A percentile compares a stretch with the other conserved stretches of the same genome.
Evolutionary conservation across 2,113 vertebrate genomes (phyloP).

Genomic region (Dolichotis patagonum): DNA sequence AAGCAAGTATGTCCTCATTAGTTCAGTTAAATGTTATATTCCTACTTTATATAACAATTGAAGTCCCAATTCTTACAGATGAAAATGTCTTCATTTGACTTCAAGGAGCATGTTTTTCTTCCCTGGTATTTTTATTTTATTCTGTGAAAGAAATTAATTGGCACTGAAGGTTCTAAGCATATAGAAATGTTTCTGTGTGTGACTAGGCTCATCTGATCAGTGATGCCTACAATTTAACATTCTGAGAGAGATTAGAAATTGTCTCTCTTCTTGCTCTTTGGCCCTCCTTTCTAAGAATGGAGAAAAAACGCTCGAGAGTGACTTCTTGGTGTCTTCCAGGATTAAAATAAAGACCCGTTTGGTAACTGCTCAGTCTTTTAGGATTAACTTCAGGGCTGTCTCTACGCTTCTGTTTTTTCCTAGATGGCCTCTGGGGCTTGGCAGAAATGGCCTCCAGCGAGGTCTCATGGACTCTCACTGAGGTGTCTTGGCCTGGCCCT

Average conservation of each 20-base stretch:
- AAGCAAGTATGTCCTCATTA: not conserved
- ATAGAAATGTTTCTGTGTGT: not conserved
- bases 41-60: not conserved
- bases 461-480: not conserved
- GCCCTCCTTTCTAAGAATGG: not conserved
- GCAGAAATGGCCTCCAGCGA: not conserved
- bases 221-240: not conserved
- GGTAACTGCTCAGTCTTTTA: not conserved
- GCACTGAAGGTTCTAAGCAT: not conserved
- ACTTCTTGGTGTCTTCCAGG: not conserved
- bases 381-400: not conserved
- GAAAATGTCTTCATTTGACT: constrained; percentile 39
- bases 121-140: not conserved
- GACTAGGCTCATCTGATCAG: not conserved
- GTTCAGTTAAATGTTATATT: not conserved
- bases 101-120: not conserved
- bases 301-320: not conserved
- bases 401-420: not conserved
- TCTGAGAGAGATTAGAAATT: not conserved
- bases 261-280: not conserved
- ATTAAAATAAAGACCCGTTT: not conserved
- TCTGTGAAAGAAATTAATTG: not conserved
- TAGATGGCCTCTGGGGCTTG: not conserved
- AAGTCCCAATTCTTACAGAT: not conserved
- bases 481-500: not conserved